Conservation (phyloP, 2,113 vertebrate species). For the Aptenodytes forsteri region DNA sequence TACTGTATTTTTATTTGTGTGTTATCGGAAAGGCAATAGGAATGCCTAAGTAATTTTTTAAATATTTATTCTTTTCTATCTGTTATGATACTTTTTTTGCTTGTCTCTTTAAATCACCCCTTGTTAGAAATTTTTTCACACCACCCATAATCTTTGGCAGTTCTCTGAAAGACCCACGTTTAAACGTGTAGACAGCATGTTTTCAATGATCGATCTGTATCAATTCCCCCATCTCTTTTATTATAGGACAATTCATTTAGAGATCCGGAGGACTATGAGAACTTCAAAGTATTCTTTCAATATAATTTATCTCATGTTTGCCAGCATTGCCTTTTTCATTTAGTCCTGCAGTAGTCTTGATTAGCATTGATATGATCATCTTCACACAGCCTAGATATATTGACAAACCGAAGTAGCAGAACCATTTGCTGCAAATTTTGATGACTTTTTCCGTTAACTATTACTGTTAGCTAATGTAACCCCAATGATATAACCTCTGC, state of each 20-base stretch:
- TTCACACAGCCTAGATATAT: neutral
- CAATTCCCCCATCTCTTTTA: neutral
- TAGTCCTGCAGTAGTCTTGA: neutral
- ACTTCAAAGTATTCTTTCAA: neutral
- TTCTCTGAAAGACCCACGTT: neutral
- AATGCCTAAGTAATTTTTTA: neutral
- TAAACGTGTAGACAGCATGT: neutral
- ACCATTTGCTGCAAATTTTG: neutral
- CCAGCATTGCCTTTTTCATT: neutral
- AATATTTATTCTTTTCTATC: neutral
- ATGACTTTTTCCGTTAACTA: neutral
- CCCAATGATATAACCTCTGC: neutral
- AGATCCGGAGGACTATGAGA: neutral
- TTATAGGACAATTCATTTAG: neutral
- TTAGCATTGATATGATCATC: neutral
- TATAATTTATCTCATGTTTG: neutral
- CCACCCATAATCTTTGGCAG: neutral
- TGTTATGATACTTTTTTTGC: neutral
- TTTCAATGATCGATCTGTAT: neutral
- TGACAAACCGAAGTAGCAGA: neutral
- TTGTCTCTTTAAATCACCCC: neutral
- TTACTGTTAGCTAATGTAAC: neutral
- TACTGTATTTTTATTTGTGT: neutral
- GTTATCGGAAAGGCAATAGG: neutral
- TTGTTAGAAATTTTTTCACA: neutral